phyloP scores from a whole-genome alignment of 2,113 vertebrate genomes.

The Excalfactoria chinensis region DNA sequence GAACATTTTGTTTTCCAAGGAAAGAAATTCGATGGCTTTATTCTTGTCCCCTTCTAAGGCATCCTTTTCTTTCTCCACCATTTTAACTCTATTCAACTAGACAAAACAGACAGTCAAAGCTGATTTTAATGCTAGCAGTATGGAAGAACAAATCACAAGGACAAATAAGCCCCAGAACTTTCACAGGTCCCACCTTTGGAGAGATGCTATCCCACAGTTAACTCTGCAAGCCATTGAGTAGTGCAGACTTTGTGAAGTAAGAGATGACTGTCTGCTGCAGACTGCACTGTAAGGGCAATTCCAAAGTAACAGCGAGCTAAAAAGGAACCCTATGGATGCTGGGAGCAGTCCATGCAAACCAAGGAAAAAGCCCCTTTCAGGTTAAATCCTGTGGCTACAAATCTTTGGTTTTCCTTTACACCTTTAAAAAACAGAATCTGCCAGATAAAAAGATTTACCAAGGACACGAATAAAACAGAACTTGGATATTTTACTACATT shows the following conservation, averaged over 20 bases:
- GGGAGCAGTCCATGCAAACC: neutral
- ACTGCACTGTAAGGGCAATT: neutral
- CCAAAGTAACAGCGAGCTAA: neutral
- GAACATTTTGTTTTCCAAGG: conserved; percentile 91
- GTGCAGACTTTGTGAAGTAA: neutral
- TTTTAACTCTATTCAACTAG: conserved; percentile 94
- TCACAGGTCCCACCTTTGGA: fast-evolving
- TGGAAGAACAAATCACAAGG: neutral
- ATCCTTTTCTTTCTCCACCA: conserved; percentile 97
- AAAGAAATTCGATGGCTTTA: conserved; percentile 92
- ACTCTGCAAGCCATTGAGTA: neutral
- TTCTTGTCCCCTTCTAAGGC: conserved; percentile 94
- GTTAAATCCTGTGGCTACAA: neutral
- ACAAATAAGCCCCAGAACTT: neutral
- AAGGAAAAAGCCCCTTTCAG: neutral
- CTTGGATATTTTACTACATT: neutral
- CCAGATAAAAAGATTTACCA: neutral
- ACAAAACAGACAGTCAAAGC: conserved; percentile 18
- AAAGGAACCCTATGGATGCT: neutral
- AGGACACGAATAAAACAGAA: fast-evolving
- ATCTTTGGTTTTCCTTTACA: neutral
- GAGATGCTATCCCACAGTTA: neutral
- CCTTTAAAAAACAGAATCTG: neutral
- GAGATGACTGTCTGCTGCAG: neutral
- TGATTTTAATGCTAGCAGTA: neutral